A percentile compares a stretch with the other conserved stretches of the same genome.
phyloP scores from a whole-genome alignment of 1,140 invertebrate genomes.

The Geopemphigus sp. region DNA sequence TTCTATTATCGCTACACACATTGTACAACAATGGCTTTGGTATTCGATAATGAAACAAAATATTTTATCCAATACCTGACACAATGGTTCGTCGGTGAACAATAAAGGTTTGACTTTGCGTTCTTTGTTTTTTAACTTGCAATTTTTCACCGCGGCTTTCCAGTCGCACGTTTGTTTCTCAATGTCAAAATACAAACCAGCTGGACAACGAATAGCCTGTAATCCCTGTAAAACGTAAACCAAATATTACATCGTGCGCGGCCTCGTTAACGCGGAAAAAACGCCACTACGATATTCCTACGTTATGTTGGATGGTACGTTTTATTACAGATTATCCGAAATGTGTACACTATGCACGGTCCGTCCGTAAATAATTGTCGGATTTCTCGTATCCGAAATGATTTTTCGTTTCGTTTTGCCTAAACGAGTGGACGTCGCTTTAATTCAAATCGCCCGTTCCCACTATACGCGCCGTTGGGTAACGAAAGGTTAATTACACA shows the following conservation, averaged over 20 bases:
- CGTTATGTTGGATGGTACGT: too few species aligned
- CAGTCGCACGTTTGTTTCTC: slow-evolving; percentile 95
- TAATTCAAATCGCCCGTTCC: too few species aligned
- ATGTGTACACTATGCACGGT: neutral
- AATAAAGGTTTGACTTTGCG: slow-evolving; percentile 84
- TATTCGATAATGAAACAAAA: neutral
- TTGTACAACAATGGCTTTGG: slow-evolving; percentile 1
- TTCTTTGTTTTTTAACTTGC: slow-evolving; percentile 86
- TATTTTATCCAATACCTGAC: slow-evolving; percentile 56
- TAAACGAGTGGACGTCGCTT: neutral
- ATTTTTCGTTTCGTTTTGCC: neutral
- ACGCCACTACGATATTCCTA: neutral
- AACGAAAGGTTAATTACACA: too few species aligned
- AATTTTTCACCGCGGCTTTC: slow-evolving; percentile 91
- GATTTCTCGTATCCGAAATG: neutral
- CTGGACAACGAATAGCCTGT: slow-evolving; percentile 88
- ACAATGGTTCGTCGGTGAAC: slow-evolving; percentile 87
- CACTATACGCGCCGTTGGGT: too few species aligned
- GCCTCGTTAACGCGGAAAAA: neutral
- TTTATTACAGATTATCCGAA: neutral
- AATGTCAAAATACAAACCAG: slow-evolving; percentile 90
- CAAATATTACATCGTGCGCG: neutral
- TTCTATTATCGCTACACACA: neutral
- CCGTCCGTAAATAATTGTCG: neutral
- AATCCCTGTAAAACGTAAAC: slow-evolving; percentile 66